A percentile compares a stretch with the other conserved stretches of the same genome.
Evolutionary conservation across 2,113 vertebrate genomes (phyloP).

Genomic region (Antechinus stuartii): DNA sequence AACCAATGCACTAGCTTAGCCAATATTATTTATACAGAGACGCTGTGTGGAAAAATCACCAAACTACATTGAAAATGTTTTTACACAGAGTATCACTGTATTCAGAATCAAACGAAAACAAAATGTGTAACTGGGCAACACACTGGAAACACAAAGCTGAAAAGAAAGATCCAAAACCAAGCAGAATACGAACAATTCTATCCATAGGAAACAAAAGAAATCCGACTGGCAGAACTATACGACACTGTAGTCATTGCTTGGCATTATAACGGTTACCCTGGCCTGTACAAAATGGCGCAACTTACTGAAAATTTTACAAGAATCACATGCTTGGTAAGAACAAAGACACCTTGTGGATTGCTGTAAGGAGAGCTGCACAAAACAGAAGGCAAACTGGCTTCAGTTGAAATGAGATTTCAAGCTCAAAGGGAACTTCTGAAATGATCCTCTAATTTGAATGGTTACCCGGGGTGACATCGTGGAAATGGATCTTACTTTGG

Average conservation of each 20-base stretch:
- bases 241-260: conserved; percentile 88
- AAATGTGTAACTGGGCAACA: conserved; percentile 92
- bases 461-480: conserved; percentile 69
- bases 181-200: conserved; percentile 82
- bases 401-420: conserved; percentile 72
- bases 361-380: conserved; percentile 77
- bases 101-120: conserved; percentile 93
- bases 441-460: conserved; percentile 73
- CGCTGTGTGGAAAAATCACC: conserved; percentile 96
- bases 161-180: conserved; percentile 83
- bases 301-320: conserved; percentile 87
- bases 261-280: conserved; percentile 88
- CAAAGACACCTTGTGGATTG: conserved; percentile 84
- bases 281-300: conserved; percentile 88
- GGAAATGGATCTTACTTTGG: conserved; percentile 76
- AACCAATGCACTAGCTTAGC: conserved; percentile 87
- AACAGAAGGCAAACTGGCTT: conserved; percentile 67
- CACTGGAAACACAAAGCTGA: conserved; percentile 91
- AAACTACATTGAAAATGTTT: conserved; percentile 94
- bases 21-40: conserved; percentile 96
- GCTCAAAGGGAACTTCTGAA: conserved; percentile 72
- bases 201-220: conserved; percentile 88
- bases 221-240: conserved; percentile 87
- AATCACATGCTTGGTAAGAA: conserved; percentile 88
- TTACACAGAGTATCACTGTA: conserved; percentile 93